Evolutionary conservation across 2,888 invertebrate genomes (phyloP).

Genomic region (Melieria omissa): DNA sequence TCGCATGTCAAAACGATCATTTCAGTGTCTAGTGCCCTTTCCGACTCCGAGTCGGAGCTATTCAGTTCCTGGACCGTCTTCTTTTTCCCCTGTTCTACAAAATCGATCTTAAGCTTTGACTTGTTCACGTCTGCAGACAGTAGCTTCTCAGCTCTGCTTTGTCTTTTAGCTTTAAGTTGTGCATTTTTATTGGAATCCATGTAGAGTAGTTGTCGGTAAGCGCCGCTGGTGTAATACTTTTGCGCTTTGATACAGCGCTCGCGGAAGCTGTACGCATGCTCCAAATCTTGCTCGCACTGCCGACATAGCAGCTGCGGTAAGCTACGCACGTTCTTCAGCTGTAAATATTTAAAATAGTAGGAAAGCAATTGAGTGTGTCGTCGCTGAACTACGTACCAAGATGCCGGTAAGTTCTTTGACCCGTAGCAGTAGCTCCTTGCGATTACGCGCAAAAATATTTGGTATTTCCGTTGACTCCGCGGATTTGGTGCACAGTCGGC

Average conservation of each 20-base stretch:
- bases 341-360: not conserved
- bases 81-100: too few species aligned
- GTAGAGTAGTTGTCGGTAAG: too few species aligned
- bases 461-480: conserved; percentile 12
- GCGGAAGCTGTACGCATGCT: conserved; percentile 43
- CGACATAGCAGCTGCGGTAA: conserved; percentile 45
- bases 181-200: too few species aligned
- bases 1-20: too few species aligned
- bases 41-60: too few species aligned
- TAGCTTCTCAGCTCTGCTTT: not conserved
- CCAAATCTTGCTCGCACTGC: conserved; percentile 41
- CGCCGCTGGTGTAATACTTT: conserved; percentile 33
- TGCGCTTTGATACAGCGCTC: conserved; percentile 44
- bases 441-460: conserved; percentile 40
- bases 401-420: conserved; percentile 42
- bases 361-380: not conserved
- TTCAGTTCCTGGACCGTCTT: not conserved
- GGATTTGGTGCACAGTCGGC: conserved; percentile 38
- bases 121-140: too few species aligned
- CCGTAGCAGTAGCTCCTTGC: conserved; percentile 32
- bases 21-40: too few species aligned
- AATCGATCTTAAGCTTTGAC: too few species aligned
- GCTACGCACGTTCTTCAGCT: conserved; percentile 41
- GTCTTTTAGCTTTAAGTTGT: conserved; percentile 18
- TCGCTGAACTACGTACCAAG: conserved; percentile 29